Conservation (phyloP, 2,797 vertebrate species). For the Echiichthys vipera region DNA sequence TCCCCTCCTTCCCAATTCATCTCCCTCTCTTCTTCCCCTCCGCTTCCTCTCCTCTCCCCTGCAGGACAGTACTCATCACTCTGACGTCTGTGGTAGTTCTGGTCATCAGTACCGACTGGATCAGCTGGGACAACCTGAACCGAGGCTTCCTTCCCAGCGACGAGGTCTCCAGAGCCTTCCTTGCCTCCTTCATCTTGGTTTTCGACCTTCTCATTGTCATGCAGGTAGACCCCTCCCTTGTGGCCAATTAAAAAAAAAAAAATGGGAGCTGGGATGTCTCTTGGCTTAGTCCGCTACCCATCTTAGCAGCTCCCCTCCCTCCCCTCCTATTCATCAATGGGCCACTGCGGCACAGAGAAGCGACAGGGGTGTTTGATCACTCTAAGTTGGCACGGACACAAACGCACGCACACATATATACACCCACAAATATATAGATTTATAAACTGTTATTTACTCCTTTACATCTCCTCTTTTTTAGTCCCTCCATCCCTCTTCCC, state of each 20-base stretch:
- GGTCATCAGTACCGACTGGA: slow-evolving; percentile 98
- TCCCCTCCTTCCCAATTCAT: neutral
- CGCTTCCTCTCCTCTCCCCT: slow-evolving; percentile 32
- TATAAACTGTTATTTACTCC: slow-evolving; percentile 50
- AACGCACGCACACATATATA: slow-evolving; percentile 5
- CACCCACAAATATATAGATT: slow-evolving; percentile 20
- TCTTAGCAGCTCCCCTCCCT: slow-evolving; percentile 48
- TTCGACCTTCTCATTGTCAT: slow-evolving; percentile 99
- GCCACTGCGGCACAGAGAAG: slow-evolving; percentile 67
- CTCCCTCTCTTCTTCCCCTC: neutral
- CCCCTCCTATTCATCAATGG: slow-evolving; percentile 68
- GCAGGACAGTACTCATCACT: slow-evolving; percentile 93
- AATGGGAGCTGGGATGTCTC: slow-evolving; percentile 52
- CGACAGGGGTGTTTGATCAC: slow-evolving; percentile 67
- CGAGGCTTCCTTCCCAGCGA: slow-evolving; percentile 97
- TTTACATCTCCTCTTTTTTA: slow-evolving; percentile 26
- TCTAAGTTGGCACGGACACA: slow-evolving; percentile 59
- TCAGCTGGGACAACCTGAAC: slow-evolving; percentile 99
- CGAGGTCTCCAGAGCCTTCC: slow-evolving; percentile 96
- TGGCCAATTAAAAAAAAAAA: slow-evolving; percentile 71
- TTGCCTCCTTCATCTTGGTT: slow-evolving; percentile 98
- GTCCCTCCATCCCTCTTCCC: slow-evolving; percentile 20
- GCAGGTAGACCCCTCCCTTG: slow-evolving; percentile 89
- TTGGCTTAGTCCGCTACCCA: slow-evolving; percentile 62
- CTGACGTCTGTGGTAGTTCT: slow-evolving; percentile 96